Evolutionary conservation across 2,888 invertebrate genomes (phyloP).

Genomic region (Morpho helenor): DNA sequence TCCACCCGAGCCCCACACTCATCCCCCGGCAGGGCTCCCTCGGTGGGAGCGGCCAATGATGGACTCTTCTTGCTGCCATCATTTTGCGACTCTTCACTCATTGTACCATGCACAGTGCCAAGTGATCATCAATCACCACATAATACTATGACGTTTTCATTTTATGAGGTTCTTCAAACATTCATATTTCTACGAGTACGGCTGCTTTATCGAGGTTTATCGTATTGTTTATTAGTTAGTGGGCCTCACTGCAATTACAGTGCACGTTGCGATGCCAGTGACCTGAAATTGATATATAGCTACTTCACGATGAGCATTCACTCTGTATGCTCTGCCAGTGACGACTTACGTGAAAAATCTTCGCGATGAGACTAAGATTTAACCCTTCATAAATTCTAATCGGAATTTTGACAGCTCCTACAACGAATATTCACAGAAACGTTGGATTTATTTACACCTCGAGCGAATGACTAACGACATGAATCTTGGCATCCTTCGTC

Average conservation of each 20-base stretch:
- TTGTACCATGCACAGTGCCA: slow-evolving; percentile 56
- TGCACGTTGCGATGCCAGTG: slow-evolving; percentile 16
- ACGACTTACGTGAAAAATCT: too few species aligned
- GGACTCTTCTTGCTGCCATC: slow-evolving; percentile 53
- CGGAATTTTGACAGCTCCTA: slow-evolving; percentile 34
- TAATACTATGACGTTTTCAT: slow-evolving; percentile 52
- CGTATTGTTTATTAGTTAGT: slow-evolving; percentile 14
- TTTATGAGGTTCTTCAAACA: slow-evolving; percentile 34
- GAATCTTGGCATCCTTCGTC: slow-evolving; percentile 62
- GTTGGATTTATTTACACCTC: slow-evolving; percentile 19
- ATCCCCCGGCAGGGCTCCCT: slow-evolving; percentile 31
- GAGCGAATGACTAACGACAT: slow-evolving; percentile 20
- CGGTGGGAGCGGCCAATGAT: slow-evolving; percentile 34
- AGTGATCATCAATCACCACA: slow-evolving; percentile 32
- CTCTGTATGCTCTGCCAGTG: too few species aligned
- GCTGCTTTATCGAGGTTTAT: slow-evolving; percentile 42
- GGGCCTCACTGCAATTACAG: slow-evolving; percentile 20
- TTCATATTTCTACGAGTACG: slow-evolving; percentile 10
- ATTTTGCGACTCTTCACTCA: slow-evolving; percentile 70
- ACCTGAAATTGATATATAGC: slow-evolving; percentile 27
- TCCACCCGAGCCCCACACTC: slow-evolving; percentile 38
- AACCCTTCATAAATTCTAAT: slow-evolving; percentile 12
- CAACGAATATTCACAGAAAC: slow-evolving; percentile 5
- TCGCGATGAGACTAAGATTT: background rate
- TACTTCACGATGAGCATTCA: background rate